phyloP scores from a whole-genome alignment of 2,888 invertebrate genomes.

The Molanna angustata region DNA sequence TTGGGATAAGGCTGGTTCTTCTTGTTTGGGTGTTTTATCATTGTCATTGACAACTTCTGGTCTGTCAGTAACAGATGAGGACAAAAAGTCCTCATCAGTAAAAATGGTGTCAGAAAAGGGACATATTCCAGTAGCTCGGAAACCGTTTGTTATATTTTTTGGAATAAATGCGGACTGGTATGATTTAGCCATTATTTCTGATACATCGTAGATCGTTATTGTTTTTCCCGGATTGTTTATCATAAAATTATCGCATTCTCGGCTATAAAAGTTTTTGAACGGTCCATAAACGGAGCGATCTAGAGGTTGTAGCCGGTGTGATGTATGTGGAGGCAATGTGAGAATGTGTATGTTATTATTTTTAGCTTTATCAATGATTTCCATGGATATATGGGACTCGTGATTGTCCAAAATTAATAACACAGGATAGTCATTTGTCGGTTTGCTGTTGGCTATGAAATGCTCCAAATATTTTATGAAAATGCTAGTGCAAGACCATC shows the following conservation, averaged over 20 bases:
- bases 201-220: neutral
- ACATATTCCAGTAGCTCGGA: neutral
- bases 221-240: slow-evolving; percentile 3
- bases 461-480: neutral
- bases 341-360: neutral
- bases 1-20: too few species aligned
- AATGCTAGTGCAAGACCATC: neutral
- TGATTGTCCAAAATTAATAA: slow-evolving; percentile 1
- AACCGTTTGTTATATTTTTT: neutral
- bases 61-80: too few species aligned
- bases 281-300: slow-evolving; percentile 3
- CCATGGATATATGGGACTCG: slow-evolving; percentile 1
- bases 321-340: slow-evolving; percentile 6
- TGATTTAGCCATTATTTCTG: neutral
- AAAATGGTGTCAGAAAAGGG: neutral
- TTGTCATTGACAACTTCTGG: too few species aligned
- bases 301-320: neutral
- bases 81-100: too few species aligned
- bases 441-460: neutral
- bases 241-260: neutral
- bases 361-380: neutral
- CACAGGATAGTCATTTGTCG: neutral
- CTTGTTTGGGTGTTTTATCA: too few species aligned
- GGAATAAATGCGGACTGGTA: neutral
- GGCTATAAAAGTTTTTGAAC: neutral